Conservation (phyloP, 2,888 invertebrate species). For the Xestia rhomboidea region DNA sequence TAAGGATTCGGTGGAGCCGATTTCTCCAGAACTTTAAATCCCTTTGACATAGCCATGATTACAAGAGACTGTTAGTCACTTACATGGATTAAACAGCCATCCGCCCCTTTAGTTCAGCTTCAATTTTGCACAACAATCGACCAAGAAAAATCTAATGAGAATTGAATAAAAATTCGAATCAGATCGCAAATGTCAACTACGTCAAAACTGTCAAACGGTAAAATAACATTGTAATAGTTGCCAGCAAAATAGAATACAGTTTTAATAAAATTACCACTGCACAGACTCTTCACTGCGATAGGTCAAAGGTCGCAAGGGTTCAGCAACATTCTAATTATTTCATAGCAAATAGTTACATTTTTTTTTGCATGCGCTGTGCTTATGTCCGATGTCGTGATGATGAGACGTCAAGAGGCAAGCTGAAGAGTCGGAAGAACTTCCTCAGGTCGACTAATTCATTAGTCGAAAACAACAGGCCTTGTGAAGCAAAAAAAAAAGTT, state of each 20-base stretch:
- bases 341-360: neutral
- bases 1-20: constrained; percentile 96
- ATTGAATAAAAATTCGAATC: constrained; percentile 44
- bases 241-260: neutral
- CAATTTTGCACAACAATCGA: constrained; percentile 60
- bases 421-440: too few species aligned
- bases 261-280: neutral
- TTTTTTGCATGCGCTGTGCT: too few species aligned
- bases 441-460: too few species aligned
- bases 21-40: constrained; percentile 97
- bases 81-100: constrained; percentile 76
- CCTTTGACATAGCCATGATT: constrained; percentile 98
- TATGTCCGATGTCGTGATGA: neutral
- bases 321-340: neutral
- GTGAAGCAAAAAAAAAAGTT: too few species aligned
- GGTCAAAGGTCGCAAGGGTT: constrained; percentile 10
- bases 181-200: constrained; percentile 52
- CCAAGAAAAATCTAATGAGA: constrained; percentile 58
- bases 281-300: neutral
- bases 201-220: constrained; percentile 61
- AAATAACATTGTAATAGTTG: constrained; percentile 33
- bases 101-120: constrained; percentile 78
- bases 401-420: too few species aligned
- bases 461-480: too few species aligned
- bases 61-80: constrained; percentile 58